Conservation (phyloP, 2,797 vertebrate genomes). For the Macrochelys suwanniensis region DNA sequence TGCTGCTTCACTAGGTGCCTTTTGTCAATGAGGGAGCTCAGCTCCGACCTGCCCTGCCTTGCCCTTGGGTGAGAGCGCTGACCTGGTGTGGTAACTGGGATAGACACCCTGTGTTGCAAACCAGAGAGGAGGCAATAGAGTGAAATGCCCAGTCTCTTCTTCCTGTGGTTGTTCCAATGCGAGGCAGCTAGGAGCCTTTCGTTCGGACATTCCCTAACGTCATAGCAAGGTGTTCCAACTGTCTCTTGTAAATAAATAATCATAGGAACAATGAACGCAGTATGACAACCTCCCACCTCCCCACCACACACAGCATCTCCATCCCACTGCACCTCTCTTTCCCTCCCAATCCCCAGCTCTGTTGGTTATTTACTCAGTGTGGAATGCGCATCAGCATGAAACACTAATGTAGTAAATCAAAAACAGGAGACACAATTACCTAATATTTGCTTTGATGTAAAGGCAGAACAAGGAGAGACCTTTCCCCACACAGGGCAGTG, state of each 20-base stretch:
- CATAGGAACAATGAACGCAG: slow-evolving; percentile 49
- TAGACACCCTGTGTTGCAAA: not conserved
- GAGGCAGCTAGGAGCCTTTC: slow-evolving; percentile 27
- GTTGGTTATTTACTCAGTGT: not conserved
- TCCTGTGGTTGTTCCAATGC: not conserved
- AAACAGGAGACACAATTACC: not conserved
- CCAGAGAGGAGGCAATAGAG: slow-evolving; percentile 15
- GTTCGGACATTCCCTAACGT: slow-evolving; percentile 13
- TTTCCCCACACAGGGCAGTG: not conserved
- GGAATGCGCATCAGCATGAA: not conserved
- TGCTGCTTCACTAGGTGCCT: too few relatives aligned
- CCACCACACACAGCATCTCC: not conserved
- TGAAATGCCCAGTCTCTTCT: not conserved
- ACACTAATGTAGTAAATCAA: slow-evolving; percentile 48
- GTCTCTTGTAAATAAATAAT: slow-evolving; percentile 58
- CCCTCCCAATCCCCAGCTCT: not conserved
- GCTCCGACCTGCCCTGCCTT: not conserved
- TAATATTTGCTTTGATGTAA: slow-evolving; percentile 41
- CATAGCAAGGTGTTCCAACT: slow-evolving; percentile 44
- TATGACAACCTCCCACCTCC: slow-evolving; percentile 4
- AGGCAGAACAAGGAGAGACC: not conserved
- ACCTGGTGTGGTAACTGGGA: slow-evolving; percentile 28
- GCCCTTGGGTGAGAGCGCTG: not conserved
- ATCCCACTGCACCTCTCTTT: not conserved
- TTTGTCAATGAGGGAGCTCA: too few relatives aligned